Percentiles rank a stretch among this genome's conserved stretches.
Conservation (phyloP, 2,797 vertebrate species). For the Micromesistius poutassou region DNA sequence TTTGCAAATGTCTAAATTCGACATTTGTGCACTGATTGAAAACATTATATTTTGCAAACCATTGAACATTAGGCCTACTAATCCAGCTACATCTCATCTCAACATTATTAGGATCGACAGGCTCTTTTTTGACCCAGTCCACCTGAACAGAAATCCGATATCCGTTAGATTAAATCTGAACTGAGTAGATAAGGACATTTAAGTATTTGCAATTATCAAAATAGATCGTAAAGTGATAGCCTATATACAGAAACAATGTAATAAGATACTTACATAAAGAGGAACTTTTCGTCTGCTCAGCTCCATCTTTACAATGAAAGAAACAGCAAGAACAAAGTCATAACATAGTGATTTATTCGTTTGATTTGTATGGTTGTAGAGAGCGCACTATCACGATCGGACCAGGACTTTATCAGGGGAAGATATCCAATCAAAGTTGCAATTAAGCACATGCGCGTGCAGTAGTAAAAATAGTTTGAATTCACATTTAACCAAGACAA, state of each 20-base stretch:
- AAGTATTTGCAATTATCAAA: background rate
- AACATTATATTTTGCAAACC: conserved; percentile 5
- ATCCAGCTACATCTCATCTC: conserved; percentile 4
- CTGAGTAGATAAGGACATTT: conserved; percentile 5
- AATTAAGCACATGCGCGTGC: background rate
- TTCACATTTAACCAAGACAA: background rate
- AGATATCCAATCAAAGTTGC: background rate
- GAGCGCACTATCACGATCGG: background rate
- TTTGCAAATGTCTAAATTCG: conserved; percentile 30
- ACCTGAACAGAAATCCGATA: too few species aligned
- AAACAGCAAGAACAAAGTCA: conserved; percentile 17
- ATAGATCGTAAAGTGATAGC: background rate
- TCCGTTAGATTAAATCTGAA: too few species aligned
- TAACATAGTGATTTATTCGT: background rate
- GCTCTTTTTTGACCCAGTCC: background rate
- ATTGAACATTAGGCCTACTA: conserved; percentile 30
- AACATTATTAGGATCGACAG: background rate
- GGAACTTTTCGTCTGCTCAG: conserved; percentile 84
- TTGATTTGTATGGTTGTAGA: background rate
- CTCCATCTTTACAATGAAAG: conserved; percentile 75
- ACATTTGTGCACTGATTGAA: conserved; percentile 31
- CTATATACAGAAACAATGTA: conserved; percentile 19
- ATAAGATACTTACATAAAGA: conserved; percentile 83
- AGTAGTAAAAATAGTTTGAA: background rate
- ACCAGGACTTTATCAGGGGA: background rate